Conservation (phyloP, 2,113 vertebrate species). For the Pseudorhombus dupliciocellatus region DNA sequence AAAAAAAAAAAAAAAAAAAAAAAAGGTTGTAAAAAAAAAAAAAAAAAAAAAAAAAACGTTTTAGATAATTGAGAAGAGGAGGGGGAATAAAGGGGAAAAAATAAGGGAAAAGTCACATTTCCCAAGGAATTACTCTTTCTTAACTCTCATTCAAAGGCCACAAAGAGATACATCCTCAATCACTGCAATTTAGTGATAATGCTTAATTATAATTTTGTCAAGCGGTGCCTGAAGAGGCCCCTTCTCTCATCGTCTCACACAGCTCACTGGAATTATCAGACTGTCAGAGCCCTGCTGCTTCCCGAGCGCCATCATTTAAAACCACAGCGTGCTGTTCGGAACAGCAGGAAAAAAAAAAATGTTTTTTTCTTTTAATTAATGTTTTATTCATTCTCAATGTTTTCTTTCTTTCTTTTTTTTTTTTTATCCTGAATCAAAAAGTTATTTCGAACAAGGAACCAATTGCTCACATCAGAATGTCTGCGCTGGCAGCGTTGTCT, state of each 20-base stretch:
- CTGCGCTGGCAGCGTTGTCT: too few relatives aligned
- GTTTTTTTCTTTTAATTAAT: slow-evolving; percentile 39
- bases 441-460: neutral
- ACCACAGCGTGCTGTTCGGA: slow-evolving; percentile 28
- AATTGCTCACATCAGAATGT: neutral
- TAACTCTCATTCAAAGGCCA: slow-evolving; percentile 56
- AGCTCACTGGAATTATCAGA: slow-evolving; percentile 49
- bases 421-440: slow-evolving; percentile 1
- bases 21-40: slow-evolving; percentile 52
- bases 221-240: slow-evolving; percentile 58
- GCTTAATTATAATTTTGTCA: slow-evolving; percentile 71
- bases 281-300: slow-evolving; percentile 51
- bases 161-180: slow-evolving; percentile 65
- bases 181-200: slow-evolving; percentile 71
- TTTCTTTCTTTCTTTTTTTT: neutral
- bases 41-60: slow-evolving; percentile 51
- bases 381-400: slow-evolving; percentile 32
- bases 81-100: neutral
- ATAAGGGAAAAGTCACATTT: slow-evolving; percentile 17
- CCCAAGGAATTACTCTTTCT: slow-evolving; percentile 46
- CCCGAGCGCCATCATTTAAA: slow-evolving; percentile 39
- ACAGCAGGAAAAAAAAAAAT: slow-evolving; percentile 31
- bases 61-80: slow-evolving; percentile 32
- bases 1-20: slow-evolving; percentile 57
- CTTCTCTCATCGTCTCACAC: slow-evolving; percentile 45